Percentiles rank a stretch among this genome's conserved stretches.
Evolutionary conservation across 2,888 invertebrate species (phyloP).

Genomic region (Andrena dorsata): DNA sequence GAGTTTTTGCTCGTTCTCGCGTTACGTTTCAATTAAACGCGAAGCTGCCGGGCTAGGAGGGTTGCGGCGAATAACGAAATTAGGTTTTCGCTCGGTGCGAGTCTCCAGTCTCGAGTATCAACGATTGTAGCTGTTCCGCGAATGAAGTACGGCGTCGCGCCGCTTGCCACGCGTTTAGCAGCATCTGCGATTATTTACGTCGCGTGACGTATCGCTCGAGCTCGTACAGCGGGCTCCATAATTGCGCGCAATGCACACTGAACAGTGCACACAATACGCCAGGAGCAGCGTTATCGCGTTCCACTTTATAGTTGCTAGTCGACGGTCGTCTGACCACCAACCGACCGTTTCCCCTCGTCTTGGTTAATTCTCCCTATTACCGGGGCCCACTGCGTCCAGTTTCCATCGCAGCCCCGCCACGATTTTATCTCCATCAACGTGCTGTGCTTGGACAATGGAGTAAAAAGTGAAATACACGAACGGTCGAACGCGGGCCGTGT

Average conservation of each 20-base stretch:
- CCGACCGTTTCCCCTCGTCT: constrained; percentile 28
- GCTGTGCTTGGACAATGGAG: background rate
- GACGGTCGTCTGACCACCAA: constrained; percentile 29
- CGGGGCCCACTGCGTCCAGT: background rate
- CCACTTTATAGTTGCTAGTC: constrained; percentile 42
- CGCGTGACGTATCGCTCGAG: constrained; percentile 54
- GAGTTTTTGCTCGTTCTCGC: constrained; percentile 19
- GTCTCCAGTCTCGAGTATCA: background rate
- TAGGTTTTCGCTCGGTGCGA: constrained; percentile 44
- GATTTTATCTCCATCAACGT: constrained; percentile 25
- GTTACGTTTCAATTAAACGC: constrained; percentile 41
- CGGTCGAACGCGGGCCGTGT: no score
- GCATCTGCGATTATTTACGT: constrained; percentile 64
- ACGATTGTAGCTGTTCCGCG: constrained; percentile 37
- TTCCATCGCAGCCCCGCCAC: background rate
- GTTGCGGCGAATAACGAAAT: constrained; percentile 42
- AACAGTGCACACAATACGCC: constrained; percentile 43
- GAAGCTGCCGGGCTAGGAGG: background rate
- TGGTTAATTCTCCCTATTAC: constrained; percentile 29
- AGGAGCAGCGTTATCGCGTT: constrained; percentile 29
- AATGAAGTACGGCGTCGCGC: background rate
- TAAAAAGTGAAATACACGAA: background rate
- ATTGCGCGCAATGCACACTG: constrained; percentile 33
- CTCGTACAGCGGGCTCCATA: constrained; percentile 8
- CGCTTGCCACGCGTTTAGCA: constrained; percentile 28